Evolutionary conservation across 2,113 vertebrate genomes (phyloP).

Genomic region (Mirounga angustirostris): DNA sequence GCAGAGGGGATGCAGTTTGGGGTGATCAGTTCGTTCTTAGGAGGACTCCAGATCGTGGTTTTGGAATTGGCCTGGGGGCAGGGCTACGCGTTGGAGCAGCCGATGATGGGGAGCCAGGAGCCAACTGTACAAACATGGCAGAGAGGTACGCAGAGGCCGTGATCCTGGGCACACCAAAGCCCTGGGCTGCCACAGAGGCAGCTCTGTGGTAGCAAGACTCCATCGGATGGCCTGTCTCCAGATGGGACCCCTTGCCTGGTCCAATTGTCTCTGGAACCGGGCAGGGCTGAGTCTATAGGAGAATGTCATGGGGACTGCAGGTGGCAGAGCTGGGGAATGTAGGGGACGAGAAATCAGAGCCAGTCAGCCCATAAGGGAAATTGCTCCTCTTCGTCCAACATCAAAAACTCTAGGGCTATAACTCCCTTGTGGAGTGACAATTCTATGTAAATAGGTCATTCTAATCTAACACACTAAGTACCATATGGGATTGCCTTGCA

Average conservation of each 20-base stretch:
- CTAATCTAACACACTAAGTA: not conserved
- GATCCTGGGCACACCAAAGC: no score
- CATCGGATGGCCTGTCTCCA: slow-evolving; percentile 24
- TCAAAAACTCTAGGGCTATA: not conserved
- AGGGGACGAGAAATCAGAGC: not conserved
- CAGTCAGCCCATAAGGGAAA: not conserved
- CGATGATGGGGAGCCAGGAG: not conserved
- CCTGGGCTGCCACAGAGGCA: not conserved
- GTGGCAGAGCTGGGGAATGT: not conserved
- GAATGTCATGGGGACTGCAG: no score
- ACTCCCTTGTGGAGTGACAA: not conserved
- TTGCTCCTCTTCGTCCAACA: not conserved
- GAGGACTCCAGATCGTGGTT: not conserved
- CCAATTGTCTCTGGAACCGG: not conserved
- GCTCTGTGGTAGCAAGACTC: not conserved
- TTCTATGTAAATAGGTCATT: not conserved
- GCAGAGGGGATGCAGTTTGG: no score
- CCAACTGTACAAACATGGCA: fast-evolving
- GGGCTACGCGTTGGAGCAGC: not conserved
- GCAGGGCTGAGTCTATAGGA: not conserved
- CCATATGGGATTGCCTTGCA: fast-evolving
- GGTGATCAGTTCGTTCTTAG: not conserved
- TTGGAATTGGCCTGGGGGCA: not conserved
- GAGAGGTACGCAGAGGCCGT: not conserved
- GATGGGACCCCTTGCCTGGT: no score